Percentiles rank a stretch among this genome's conserved stretches.
Evolutionary conservation across 2,113 vertebrate genomes (phyloP).

Genomic region (Aldabrachelys gigantea): DNA sequence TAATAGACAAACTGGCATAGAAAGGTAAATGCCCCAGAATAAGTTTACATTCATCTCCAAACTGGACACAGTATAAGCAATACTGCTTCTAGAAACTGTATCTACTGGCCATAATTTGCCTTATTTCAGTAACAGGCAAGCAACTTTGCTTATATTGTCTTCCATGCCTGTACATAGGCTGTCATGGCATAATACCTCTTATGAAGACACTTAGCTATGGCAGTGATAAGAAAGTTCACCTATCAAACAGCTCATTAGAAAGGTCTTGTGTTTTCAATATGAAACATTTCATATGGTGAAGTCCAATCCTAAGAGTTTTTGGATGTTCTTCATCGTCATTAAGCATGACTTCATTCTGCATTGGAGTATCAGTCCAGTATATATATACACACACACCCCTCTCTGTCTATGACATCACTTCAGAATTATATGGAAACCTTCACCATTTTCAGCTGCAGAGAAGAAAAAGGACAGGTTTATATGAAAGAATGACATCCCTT

Average conservation of each 20-base stretch:
- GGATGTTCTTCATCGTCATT: constrained; percentile 76
- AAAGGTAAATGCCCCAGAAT: constrained; percentile 81
- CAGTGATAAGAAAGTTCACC: constrained; percentile 78
- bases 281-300: constrained; percentile 85
- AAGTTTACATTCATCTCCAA: constrained; percentile 82
- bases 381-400: too few species aligned
- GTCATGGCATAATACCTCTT: constrained; percentile 55
- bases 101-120: constrained; percentile 76
- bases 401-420: constrained; percentile 81
- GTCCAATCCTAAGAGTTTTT: constrained; percentile 79
- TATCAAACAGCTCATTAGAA: constrained; percentile 78
- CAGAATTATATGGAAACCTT: constrained; percentile 94
- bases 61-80: constrained; percentile 72
- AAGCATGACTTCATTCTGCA: constrained; percentile 76
- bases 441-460: constrained; percentile 89
- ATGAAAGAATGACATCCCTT: not conserved
- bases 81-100: constrained; percentile 62
- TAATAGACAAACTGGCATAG: constrained; percentile 79
- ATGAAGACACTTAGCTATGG: constrained; percentile 71
- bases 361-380: constrained; percentile 57
- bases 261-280: constrained; percentile 87
- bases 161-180: constrained; percentile 56
- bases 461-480: not conserved
- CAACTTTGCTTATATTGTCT: constrained; percentile 60
- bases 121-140: constrained; percentile 64